Conservation (phyloP, 2,888 invertebrate species). For the Xylota sylvarum region DNA sequence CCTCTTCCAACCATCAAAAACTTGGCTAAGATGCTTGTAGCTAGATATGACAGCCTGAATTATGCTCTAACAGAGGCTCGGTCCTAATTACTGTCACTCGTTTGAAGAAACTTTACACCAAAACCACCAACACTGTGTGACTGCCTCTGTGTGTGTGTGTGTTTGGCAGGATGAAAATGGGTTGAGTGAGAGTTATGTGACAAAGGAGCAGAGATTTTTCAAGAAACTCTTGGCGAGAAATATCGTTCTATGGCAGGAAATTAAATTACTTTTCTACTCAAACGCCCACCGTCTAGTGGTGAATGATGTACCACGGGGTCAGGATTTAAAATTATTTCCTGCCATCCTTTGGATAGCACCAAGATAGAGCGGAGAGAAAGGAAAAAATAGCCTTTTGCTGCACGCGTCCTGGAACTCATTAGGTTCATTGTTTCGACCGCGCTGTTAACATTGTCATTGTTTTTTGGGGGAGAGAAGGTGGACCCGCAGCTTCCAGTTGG, state of each 20-base stretch:
- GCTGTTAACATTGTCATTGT: conserved; percentile 6
- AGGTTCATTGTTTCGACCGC: conserved; percentile 13
- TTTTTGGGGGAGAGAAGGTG: neutral
- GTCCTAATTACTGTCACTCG: conserved; percentile 64
- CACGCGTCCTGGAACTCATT: conserved; percentile 16
- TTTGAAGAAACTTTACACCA: conserved; percentile 54
- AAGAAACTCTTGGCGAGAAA: conserved; percentile 29
- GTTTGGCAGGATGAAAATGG: neutral
- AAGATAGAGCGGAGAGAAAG: neutral
- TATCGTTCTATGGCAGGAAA: conserved; percentile 46
- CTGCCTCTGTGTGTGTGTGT: neutral
- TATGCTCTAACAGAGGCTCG: conserved; percentile 50
- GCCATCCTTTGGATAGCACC: neutral
- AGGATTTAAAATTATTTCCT: conserved; percentile 28
- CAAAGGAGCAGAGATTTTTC: conserved; percentile 53
- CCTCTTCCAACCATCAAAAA: conserved; percentile 34
- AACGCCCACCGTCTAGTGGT: conserved; percentile 11
- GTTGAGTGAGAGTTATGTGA: conserved; percentile 30
- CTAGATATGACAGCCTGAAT: conserved; percentile 54
- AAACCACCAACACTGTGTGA: neutral
- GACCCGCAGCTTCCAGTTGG: neutral
- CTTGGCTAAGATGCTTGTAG: conserved; percentile 30
- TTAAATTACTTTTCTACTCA: conserved; percentile 58
- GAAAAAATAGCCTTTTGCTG: neutral
- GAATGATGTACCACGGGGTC: conserved; percentile 29